Evolutionary conservation across 2,888 invertebrate genomes (phyloP).

Genomic region (Lumbricus terrestris): DNA sequence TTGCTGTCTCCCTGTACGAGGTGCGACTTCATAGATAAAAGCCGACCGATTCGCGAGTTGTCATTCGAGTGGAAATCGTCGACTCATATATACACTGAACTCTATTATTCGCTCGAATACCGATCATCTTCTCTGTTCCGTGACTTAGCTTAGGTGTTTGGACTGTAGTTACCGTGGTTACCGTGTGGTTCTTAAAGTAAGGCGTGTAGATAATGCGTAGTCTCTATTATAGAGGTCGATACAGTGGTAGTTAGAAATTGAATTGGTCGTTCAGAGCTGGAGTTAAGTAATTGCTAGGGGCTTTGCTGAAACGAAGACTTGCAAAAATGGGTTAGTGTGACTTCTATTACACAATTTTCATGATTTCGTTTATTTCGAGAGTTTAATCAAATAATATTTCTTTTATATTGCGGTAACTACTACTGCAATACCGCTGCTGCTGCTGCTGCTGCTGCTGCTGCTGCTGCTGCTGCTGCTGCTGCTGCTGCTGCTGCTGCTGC

Average conservation of each 20-base stretch:
- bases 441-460: neutral
- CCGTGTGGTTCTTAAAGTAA: too few species aligned
- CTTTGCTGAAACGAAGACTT: too few species aligned
- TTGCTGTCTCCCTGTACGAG: too few species aligned
- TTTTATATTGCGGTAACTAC: neutral
- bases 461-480: too few species aligned
- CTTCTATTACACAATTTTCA: neutral
- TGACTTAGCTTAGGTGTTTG: too few species aligned
- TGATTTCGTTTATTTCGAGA: neutral
- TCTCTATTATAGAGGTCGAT: too few species aligned
- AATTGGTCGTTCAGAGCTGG: neutral
- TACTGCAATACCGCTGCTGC: too few species aligned
- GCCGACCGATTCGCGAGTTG: neutral
- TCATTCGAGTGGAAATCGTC: too few species aligned
- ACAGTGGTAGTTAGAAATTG: neutral
- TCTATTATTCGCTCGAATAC: neutral
- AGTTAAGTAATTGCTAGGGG: neutral
- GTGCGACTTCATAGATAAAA: neutral
- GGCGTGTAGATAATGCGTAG: too few species aligned
- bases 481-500: too few species aligned
- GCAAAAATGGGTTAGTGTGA: neutral
- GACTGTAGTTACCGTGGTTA: too few species aligned
- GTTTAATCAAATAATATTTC: neutral
- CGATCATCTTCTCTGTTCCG: neutral
- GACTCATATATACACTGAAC: too few species aligned